phyloP scores from a whole-genome alignment of 92 coral and sea anemone genomes.

The Isaurus tuberculatus region DNA sequence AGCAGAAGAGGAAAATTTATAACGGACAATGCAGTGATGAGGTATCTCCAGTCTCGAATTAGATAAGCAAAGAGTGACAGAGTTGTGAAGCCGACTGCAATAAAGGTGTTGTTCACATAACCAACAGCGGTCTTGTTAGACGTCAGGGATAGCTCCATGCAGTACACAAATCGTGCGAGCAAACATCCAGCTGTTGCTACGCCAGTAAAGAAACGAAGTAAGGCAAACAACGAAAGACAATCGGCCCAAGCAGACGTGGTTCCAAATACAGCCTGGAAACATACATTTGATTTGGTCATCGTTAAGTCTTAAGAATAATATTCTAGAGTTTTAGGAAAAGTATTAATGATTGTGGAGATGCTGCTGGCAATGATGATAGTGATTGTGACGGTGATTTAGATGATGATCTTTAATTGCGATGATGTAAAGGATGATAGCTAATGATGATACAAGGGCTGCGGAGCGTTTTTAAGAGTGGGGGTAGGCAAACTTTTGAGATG shows the following conservation, averaged over 20 bases:
- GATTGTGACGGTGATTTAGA: background rate
- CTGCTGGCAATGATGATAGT: background rate
- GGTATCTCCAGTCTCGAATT: constrained; percentile 85
- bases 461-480: too few relatives aligned
- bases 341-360: background rate
- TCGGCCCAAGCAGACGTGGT: constrained; percentile 78
- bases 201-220: constrained; percentile 81
- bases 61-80: constrained; percentile 78
- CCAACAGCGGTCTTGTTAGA: constrained; percentile 79
- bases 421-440: background rate
- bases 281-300: background rate
- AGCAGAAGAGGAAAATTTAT: constrained; percentile 69
- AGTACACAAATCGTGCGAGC: constrained; percentile 83
- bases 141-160: constrained; percentile 73
- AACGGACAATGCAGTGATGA: constrained; percentile 69
- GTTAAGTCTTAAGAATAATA: background rate
- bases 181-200: constrained; percentile 81
- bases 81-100: constrained; percentile 67
- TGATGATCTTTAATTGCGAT: background rate
- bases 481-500: too few relatives aligned
- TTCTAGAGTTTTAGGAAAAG: background rate
- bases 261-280: constrained; percentile 69
- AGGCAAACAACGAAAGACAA: constrained; percentile 79
- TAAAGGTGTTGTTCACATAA: constrained; percentile 72
- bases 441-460: background rate